Conservation (phyloP, 2,888 invertebrate genomes). For the Aphidoletes aphidimyza region DNA sequence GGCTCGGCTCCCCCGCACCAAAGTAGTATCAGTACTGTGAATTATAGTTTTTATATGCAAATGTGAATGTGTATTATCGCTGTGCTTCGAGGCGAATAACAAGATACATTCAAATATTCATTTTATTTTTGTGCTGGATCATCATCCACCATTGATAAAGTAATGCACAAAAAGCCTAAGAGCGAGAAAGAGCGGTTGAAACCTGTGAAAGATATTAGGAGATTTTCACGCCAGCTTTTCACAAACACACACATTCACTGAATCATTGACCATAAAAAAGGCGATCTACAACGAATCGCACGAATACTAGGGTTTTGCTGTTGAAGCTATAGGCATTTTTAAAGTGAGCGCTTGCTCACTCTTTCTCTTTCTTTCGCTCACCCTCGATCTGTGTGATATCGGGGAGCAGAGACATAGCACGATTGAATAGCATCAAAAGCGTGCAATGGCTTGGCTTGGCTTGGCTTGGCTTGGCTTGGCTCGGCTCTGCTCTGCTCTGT, state of each 20-base stretch:
- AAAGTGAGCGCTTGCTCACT: neutral
- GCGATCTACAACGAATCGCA: too few species aligned
- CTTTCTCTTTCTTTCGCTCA: too few species aligned
- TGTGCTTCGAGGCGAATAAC: neutral
- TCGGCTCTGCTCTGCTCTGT: too few species aligned
- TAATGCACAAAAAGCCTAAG: neutral
- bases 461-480: too few species aligned
- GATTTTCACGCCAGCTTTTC: constrained; percentile 38
- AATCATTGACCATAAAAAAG: too few species aligned
- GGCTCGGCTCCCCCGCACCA: too few species aligned
- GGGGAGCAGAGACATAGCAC: neutral
- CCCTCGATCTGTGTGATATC: neutral
- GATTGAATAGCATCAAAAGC: neutral
- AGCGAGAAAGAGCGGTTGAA: neutral
- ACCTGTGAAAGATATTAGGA: neutral
- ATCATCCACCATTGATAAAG: neutral
- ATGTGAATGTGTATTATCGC: neutral
- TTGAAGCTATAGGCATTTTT: neutral
- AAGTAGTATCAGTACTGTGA: constrained; percentile 6
- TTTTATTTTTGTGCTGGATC: neutral
- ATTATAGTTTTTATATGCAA: constrained; percentile 18
- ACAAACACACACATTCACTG: neutral
- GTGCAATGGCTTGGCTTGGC: neutral
- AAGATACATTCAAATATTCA: neutral
- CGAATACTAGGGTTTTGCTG: neutral